Evolutionary conservation across 2,113 vertebrate species (phyloP).

Genomic region (Spea bombifrons): DNA sequence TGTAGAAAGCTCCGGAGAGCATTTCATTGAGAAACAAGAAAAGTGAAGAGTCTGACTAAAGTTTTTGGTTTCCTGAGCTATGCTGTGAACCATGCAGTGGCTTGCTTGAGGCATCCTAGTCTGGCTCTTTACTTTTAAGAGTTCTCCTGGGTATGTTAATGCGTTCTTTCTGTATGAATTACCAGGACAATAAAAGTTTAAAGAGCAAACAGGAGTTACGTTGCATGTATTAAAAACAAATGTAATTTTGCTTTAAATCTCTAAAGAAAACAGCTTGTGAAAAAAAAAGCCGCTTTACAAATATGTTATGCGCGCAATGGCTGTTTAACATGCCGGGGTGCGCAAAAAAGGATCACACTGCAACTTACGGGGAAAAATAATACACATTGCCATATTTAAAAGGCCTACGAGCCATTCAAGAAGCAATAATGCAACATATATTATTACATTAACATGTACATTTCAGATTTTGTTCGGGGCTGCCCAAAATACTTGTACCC

Average conservation of each 20-base stretch:
- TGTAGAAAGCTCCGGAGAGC: conserved; percentile 77
- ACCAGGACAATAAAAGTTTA: conserved; percentile 69
- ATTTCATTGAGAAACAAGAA: conserved; percentile 65
- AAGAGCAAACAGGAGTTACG: conserved; percentile 73
- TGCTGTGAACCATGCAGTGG: conserved; percentile 72
- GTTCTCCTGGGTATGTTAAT: conserved; percentile 71
- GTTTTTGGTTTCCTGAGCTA: conserved; percentile 69
- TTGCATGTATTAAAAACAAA: conserved; percentile 58
- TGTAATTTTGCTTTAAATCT: conserved; percentile 6
- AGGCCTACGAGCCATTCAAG: too few relatives aligned
- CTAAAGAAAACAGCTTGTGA: conserved; percentile 18
- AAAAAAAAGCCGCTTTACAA: conserved; percentile 44
- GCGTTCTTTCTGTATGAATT: conserved; percentile 68
- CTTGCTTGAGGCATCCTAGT: conserved; percentile 68
- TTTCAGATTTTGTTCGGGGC: too few relatives aligned
- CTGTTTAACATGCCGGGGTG: neutral
- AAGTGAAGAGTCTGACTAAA: conserved; percentile 77
- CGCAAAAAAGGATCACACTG: neutral
- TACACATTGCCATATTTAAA: neutral
- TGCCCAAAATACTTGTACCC: too few relatives aligned
- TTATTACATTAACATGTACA: too few relatives aligned
- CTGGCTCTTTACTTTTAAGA: conserved; percentile 65
- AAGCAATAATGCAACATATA: too few relatives aligned
- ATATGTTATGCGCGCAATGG: conserved; percentile 39
- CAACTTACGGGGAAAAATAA: neutral